Base-by-base conservation (phyloP, 2,113 vertebrate species). In the Triplophysa dalaica region DNA sequence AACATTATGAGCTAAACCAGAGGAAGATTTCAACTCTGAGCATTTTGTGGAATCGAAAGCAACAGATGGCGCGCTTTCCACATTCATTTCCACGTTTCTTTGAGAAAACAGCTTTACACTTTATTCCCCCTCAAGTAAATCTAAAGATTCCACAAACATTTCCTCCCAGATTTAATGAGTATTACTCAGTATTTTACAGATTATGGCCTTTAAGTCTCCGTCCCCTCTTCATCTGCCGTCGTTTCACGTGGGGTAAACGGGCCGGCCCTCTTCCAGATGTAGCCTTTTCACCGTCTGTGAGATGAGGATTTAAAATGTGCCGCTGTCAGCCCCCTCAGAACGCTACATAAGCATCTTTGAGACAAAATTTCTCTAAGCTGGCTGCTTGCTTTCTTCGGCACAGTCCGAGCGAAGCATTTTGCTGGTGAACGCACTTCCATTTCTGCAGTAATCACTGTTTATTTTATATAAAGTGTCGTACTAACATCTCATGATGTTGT, bases 141-240 rank as follows among this genome's bases (percentile, higher is more conserved):
- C n/a, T n/a, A 14, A 56, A 56, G 54, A n/a, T n/a, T 56, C 9
- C 1, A 7, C 69, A 56, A 52, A 62, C 77, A 61, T 10, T 45
- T 78, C 54, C 29, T 79, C 9, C 8, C n/a, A 17, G 75, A 88
- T 87, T 81, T 88, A 89, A 90, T 91, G 85, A 88, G 84, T 85
- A 83, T 89, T 91, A 87, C 91, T 89, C 89, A 87, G 87, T 87
- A 75, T 86, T 84, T 87, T 84, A 33, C 88, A 88, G 88, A 92
- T 90, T 87, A 91, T 88, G 76, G 82, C n/a, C 11, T 72, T 83
- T 75, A 87, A 89, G 88, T 91, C 85, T 77, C 82, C 17, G 14
- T 64, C 38, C n/a, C 58, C 41, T 50, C 50, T 17, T 48, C 58
- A 5, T 80, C 33, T 60, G 80, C 87, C 87, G 84, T 85, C 70